Conservation (phyloP, 1,140 invertebrate species). For the Drosophila mauritiana region DNA sequence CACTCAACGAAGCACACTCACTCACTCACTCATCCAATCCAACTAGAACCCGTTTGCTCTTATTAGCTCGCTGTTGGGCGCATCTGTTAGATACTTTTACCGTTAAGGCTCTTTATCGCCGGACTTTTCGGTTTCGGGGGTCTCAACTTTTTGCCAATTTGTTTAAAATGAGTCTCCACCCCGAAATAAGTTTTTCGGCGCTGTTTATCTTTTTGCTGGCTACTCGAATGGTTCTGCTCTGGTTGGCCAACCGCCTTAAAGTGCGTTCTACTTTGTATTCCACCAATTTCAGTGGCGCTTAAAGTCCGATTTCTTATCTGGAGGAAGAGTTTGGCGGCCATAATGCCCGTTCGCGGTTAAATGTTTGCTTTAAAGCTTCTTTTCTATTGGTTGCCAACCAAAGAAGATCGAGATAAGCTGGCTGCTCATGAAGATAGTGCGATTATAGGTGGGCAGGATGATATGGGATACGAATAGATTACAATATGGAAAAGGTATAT, state of each 20-base stretch:
- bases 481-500: background rate
- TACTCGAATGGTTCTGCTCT: constrained; percentile 23
- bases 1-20: constrained; percentile 11
- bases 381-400: constrained; percentile 32
- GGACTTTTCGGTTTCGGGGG: background rate
- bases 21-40: constrained; percentile 21
- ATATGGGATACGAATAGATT: background rate
- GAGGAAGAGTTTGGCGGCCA: constrained; percentile 13
- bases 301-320: constrained; percentile 39
- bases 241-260: constrained; percentile 69
- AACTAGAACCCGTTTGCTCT: constrained; percentile 68
- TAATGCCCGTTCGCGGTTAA: constrained; percentile 38
- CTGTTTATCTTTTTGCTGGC: constrained; percentile 16
- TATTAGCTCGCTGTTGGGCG: constrained; percentile 62
- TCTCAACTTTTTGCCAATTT: constrained; percentile 19
- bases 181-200: constrained; percentile 14
- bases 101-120: constrained; percentile 66
- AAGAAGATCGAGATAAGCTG: constrained; percentile 12
- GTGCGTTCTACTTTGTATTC: constrained; percentile 46
- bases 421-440: constrained; percentile 1
- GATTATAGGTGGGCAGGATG: constrained; percentile 21
- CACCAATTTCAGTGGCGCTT: constrained; percentile 17
- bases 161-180: constrained; percentile 72
- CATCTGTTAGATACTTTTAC: constrained; percentile 72
- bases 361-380: constrained; percentile 39